Base-by-base conservation (phyloP, 2,797 vertebrate genomes). In the Coregonus sp. region DNA sequence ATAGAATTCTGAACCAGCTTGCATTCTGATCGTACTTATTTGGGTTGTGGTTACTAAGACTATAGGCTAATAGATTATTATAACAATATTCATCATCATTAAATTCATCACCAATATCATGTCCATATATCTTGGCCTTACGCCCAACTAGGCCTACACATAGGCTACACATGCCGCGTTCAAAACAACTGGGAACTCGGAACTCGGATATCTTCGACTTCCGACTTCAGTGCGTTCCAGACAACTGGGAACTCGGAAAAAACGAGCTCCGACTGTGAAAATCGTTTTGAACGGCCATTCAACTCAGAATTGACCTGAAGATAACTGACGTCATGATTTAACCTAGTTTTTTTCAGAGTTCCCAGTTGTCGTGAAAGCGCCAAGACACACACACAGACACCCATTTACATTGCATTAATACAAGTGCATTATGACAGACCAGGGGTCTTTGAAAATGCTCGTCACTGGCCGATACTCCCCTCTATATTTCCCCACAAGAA, bases 361-460 rank as follows among this genome's bases (percentile, higher is more conserved):
- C 40, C 40, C 40, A 47, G 40, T 47, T 47, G 9, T 59, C n/a
- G 5, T 16, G 6, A n/a, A 16, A n/a, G 4, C 18, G n/a, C 15
- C 56, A 16, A n/a, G 1, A 16, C 5, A 20, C 0, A 75, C 51
- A 78, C 59, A 61, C 15, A 61, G 15, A 20, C 18, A 25, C 73
- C 2, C 16, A 63, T 71, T 20, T 35, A 72, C 37, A 74, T 9
- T 66, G 74, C 81, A 81, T 72, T 56, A 65, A 74, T n/a, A 33
- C 74, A 1, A 80, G 68, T 0, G 47, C 74, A 75, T 50, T 65
- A 56, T 73, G 15, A 77, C n/a, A 70, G 37, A 35, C 15, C 56
- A 61, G 50, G 79, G 81, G 80, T 81, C 79, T 14, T 35, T 69
- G 9, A 20, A 51, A 52, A 59, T 47, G 78, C 80, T 59, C 79